phyloP scores from a whole-genome alignment of 64 coral and sea anemone genomes.

The Hydrozoanthus tunicans region DNA sequence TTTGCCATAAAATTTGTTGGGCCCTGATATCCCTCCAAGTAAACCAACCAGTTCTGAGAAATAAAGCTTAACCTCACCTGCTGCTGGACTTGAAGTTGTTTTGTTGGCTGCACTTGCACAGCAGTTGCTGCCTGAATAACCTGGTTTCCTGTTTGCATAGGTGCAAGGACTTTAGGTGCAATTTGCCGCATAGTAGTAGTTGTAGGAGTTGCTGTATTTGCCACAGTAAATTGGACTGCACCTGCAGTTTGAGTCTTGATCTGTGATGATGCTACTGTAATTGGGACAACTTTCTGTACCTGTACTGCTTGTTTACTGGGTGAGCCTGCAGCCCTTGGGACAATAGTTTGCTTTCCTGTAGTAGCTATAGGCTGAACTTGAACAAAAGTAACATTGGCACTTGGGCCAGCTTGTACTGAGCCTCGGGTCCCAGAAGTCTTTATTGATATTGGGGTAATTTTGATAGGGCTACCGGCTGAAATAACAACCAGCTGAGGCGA shows the following conservation, averaged over 20 bases:
- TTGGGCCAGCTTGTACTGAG: conserved; percentile 45
- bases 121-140: conserved; percentile 62
- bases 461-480: conserved; percentile 89
- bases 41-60: neutral
- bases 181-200: conserved; percentile 67
- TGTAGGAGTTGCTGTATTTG: conserved; percentile 21
- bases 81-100: conserved; percentile 31
- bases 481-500: conserved; percentile 57
- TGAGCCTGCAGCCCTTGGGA: conserved; percentile 60
- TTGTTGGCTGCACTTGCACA: conserved; percentile 52
- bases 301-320: conserved; percentile 82
- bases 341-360: conserved; percentile 66
- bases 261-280: conserved; percentile 68
- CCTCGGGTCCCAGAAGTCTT: conserved; percentile 47
- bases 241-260: conserved; percentile 61
- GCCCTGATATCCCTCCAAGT: too few relatives aligned
- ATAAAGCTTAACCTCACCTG: neutral
- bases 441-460: conserved; percentile 73
- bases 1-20: too few relatives aligned
- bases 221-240: conserved; percentile 64
- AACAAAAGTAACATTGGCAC: conserved; percentile 85
- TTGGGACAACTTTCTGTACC: conserved; percentile 80
- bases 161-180: conserved; percentile 87
- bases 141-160: conserved; percentile 61
- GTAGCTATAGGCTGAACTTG: conserved; percentile 85